phyloP scores from a whole-genome alignment of 2,113 vertebrate species.

The Perca schrenkii region DNA sequence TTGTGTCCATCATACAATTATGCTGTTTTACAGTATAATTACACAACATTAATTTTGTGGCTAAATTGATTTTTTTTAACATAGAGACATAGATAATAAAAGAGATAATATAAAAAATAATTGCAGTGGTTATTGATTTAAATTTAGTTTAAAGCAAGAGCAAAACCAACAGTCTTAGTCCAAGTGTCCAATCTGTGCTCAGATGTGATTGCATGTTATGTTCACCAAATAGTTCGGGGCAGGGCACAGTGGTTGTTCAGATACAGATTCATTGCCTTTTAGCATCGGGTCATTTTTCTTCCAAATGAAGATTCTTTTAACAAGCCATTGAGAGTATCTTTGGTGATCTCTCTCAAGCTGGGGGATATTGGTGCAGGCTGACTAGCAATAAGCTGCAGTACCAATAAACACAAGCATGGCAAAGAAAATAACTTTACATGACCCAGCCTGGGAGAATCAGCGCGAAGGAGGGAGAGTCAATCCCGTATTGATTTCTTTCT shows the following conservation, averaged over 20 bases:
- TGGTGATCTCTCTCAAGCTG: constrained; percentile 11
- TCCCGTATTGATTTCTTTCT: constrained; percentile 51
- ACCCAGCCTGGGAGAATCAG: constrained; percentile 33
- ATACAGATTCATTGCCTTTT: constrained; percentile 45
- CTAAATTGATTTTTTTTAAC: neutral
- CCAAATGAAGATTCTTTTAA: constrained; percentile 43
- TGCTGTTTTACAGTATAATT: neutral
- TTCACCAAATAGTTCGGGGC: constrained; percentile 22
- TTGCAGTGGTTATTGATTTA: neutral
- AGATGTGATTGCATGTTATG: constrained; percentile 23
- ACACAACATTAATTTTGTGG: neutral
- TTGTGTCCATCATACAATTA: neutral
- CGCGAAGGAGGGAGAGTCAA: constrained; percentile 26
- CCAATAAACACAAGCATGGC: constrained; percentile 46
- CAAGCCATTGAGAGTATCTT: constrained; percentile 18
- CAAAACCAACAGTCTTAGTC: neutral
- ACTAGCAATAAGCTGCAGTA: neutral
- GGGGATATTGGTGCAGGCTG: neutral
- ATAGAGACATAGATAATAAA: neutral
- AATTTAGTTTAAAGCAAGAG: neutral
- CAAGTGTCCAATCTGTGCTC: neutral
- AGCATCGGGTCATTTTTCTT: constrained; percentile 31
- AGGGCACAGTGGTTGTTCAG: constrained; percentile 1
- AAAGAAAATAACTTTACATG: constrained; percentile 62
- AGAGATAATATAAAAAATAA: neutral